These are phyloP conservation scores for Lasiommata megera DNA, from an alignment of 2,888 invertebrate species.

Conservation along the genomic window DNA sequence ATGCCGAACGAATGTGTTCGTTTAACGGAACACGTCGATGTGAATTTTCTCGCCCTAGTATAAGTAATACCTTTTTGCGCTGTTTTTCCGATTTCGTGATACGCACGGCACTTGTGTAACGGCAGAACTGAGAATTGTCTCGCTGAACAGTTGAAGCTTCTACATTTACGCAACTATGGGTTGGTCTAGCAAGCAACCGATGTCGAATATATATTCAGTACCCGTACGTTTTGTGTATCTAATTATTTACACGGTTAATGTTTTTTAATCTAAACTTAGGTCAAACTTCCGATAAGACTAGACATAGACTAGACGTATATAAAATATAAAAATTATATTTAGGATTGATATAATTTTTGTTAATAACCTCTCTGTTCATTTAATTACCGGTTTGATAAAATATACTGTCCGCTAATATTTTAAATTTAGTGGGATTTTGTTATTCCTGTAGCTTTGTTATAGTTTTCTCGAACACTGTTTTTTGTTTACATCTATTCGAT, in stretches of 20 bases:
- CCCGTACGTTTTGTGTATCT: slow-evolving; percentile 31
- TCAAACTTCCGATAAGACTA: slow-evolving; percentile 68
- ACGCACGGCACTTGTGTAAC: slow-evolving; percentile 58
- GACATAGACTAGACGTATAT: too few relatives aligned
- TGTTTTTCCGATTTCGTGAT: slow-evolving; percentile 67
- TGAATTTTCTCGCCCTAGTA: slow-evolving; percentile 79
- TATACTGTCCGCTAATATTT: too few relatives aligned
- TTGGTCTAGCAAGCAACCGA: slow-evolving; percentile 17
- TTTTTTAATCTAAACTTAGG: slow-evolving; percentile 60
- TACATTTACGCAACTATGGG: not conserved
- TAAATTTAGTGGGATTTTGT: too few relatives aligned
- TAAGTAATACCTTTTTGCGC: slow-evolving; percentile 57
- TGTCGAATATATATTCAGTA: slow-evolving; percentile 1
- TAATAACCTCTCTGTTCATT: too few relatives aligned
- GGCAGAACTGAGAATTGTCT: not conserved
- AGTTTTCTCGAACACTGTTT: too few relatives aligned
- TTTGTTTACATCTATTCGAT: too few relatives aligned
- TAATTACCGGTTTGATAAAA: too few relatives aligned
- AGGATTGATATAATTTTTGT: too few relatives aligned
- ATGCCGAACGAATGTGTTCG: slow-evolving; percentile 54
- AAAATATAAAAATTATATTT: too few relatives aligned
- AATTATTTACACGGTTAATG: slow-evolving; percentile 53
- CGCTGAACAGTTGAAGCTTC: not conserved
- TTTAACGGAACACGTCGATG: slow-evolving; percentile 73
- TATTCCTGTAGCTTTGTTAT: too few relatives aligned